Base-by-base conservation (phyloP, 2,113 vertebrate genomes). In the Notarius lentiginosus region DNA sequence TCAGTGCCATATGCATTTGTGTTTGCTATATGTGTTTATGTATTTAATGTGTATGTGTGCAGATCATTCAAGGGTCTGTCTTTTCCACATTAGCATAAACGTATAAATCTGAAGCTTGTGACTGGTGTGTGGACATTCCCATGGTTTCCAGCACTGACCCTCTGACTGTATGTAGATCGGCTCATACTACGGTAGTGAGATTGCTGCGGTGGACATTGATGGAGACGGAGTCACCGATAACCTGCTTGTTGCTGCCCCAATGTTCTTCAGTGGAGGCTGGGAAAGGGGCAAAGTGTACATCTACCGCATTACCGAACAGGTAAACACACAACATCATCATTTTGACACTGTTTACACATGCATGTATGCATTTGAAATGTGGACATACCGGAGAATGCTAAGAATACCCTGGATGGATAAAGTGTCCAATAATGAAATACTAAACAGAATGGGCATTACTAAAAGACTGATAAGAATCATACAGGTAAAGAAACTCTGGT, bases 181-280 rank as follows among this genome's bases (percentile, higher is more conserved):
- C 65, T 99, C 98, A 72, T 99, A 99, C 92, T 99, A 95, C 0
- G 98, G 98, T 90, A 97, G 98, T 7, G 98, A 99, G 94, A 97
- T 99, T 88, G 95, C 91, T 7, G 96, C 98, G 0, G 72, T 98
- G 30, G 98, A 99, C 0, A 93, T 96, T 0, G 91, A 99, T 0
- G 93, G 95, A 0, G 96, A 99, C 0, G 96, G 96, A 0, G 53
- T 97, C 84, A 99, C 97, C 0, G 98, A 99, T 1, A 93, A 96
- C 4, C 93, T 99, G 82, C 93, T 99, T 91, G 97, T 99, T 90
- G 97, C 95, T 4, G 98, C 98, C 0, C 98, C 98, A 30, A 99
- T 99, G 98, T 99, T 95, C 93, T 99, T 99, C 95, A 97, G 96
- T 0, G 96, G 96, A 86, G 97, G 97, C 88, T 88, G 97, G 65